Conservation (phyloP, 2,797 vertebrate genomes). For the Chaenodraco wilsoni region DNA sequence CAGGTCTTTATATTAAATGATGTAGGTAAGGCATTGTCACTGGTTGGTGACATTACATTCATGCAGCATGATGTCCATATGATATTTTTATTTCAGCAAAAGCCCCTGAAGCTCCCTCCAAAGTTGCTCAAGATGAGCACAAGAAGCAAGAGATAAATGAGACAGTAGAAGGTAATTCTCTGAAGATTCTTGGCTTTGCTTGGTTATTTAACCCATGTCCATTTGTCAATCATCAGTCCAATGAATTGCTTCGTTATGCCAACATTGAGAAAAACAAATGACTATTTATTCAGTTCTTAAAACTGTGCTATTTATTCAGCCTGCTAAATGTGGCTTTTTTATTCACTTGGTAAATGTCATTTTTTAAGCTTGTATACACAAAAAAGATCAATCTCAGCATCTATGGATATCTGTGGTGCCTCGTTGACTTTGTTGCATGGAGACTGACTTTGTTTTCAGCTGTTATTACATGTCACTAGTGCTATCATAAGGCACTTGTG, state of each 20-base stretch:
- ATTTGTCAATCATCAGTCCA: not conserved
- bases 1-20: not conserved
- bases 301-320: not conserved
- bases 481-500: constrained; percentile 1
- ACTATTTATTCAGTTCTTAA: not conserved
- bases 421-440: constrained; percentile 26
- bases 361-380: too few relatives aligned
- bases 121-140: constrained; percentile 40
- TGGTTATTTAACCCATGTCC: not conserved
- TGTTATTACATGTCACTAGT: not conserved
- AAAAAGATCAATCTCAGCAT: not conserved
- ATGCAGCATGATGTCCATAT: constrained; percentile 1
- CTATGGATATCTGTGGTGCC: constrained; percentile 9
- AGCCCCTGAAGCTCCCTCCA: constrained; percentile 18
- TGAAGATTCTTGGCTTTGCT: not conserved
- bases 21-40: not conserved
- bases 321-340: constrained; percentile 8
- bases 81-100: constrained; percentile 62
- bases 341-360: not conserved
- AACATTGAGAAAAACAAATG: constrained; percentile 1
- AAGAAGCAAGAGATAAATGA: constrained; percentile 60
- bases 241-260: not conserved
- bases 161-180: constrained; percentile 64
- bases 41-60: constrained; percentile 16
- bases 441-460: constrained; percentile 1